These are phyloP conservation scores for Danaus melanippus DNA, from an alignment of 1,140 invertebrate genomes.

Conservation along the genomic window DNA sequence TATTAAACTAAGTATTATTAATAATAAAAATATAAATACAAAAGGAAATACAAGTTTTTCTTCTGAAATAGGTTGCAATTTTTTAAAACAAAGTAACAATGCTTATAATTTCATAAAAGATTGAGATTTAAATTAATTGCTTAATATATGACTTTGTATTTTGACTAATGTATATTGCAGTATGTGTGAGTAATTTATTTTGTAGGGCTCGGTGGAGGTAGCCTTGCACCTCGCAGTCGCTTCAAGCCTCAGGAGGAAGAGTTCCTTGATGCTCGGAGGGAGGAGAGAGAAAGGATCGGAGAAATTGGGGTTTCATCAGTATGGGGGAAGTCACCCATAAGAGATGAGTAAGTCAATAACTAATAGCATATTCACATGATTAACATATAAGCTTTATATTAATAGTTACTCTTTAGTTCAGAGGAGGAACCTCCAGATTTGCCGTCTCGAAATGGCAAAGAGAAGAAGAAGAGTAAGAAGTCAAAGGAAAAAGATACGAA, in stretches of 20 bases:
- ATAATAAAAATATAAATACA: no score
- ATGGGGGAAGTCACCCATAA: constrained; percentile 82
- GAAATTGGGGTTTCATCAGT: constrained; percentile 77
- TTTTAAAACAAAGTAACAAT: no score
- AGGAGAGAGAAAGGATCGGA: constrained; percentile 82
- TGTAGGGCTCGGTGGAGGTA: constrained; percentile 37
- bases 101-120: no score
- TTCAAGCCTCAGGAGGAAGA: constrained; percentile 73
- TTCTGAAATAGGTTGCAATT: no score
- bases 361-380: constrained; percentile 1
- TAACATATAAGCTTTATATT: background rate
- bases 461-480: constrained; percentile 71
- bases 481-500: constrained; percentile 62
- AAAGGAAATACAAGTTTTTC: no score
- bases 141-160: background rate
- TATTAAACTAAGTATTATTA: no score
- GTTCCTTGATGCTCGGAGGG: constrained; percentile 76
- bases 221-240: constrained; percentile 29
- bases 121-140: no score
- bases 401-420: constrained; percentile 32
- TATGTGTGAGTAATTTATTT: constrained; percentile 1
- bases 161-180: background rate
- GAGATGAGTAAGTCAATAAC: constrained; percentile 73
- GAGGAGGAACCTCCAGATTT: constrained; percentile 47
- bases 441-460: constrained; percentile 38